These are phyloP conservation scores for Champsocephalus esox DNA, from an alignment of 2,797 vertebrate genomes.

Conservation along the genomic window DNA sequence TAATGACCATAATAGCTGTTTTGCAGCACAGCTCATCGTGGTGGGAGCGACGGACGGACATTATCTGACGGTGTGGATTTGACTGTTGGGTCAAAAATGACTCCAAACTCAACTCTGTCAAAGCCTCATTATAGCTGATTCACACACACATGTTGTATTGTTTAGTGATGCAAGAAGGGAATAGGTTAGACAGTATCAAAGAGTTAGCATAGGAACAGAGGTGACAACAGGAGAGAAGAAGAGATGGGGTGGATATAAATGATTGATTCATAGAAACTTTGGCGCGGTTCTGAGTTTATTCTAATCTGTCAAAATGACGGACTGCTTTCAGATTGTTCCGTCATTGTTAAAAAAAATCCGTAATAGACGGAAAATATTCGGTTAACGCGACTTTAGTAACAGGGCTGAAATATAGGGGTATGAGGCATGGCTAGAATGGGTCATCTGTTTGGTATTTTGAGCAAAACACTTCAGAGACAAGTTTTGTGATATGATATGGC, in stretches of 20 bases:
- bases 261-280: constrained; percentile 36
- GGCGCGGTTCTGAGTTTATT: too few relatives aligned
- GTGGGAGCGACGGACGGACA: constrained; percentile 33
- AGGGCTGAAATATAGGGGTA: too few relatives aligned
- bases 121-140: constrained; percentile 18
- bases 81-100: constrained; percentile 6
- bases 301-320: too few relatives aligned
- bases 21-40: constrained; percentile 47
- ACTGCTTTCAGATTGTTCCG: too few relatives aligned
- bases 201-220: constrained; percentile 32
- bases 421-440: too few relatives aligned
- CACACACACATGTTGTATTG: constrained; percentile 11
- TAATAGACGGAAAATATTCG: too few relatives aligned
- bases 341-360: too few relatives aligned
- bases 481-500: too few relatives aligned
- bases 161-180: constrained; percentile 2
- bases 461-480: too few relatives aligned
- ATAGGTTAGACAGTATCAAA: constrained; percentile 9
- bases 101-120: neutral
- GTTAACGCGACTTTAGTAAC: too few relatives aligned
- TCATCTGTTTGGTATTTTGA: too few relatives aligned
- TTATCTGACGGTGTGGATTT: constrained; percentile 44
- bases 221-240: constrained; percentile 50
- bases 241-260: constrained; percentile 36
- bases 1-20: constrained; percentile 74